Evolutionary conservation across 1,140 invertebrate genomes (phyloP).

Genomic region (Drosophila quadrilineata): DNA sequence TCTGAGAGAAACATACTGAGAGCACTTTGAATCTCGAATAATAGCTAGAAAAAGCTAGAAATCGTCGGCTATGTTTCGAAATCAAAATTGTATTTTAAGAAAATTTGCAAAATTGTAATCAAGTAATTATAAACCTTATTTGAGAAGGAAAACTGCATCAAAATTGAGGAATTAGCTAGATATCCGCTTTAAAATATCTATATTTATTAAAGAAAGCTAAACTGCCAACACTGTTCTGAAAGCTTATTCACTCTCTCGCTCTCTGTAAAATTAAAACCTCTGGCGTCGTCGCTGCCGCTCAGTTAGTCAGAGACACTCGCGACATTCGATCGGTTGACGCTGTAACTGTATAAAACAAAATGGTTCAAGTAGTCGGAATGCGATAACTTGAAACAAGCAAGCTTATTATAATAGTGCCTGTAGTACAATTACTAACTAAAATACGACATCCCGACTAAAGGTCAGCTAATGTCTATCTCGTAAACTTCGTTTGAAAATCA

Average conservation of each 20-base stretch:
- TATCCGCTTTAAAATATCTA: too few relatives aligned
- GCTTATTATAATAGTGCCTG: slow-evolving; percentile 13
- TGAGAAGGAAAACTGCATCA: too few relatives aligned
- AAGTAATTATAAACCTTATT: too few relatives aligned
- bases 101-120: too few relatives aligned
- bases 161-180: too few relatives aligned
- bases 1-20: too few relatives aligned
- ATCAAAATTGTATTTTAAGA: too few relatives aligned
- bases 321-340: slow-evolving; percentile 22
- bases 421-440: slow-evolving; percentile 5
- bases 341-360: slow-evolving; percentile 8
- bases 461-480: slow-evolving; percentile 53
- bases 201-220: too few relatives aligned
- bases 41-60: too few relatives aligned
- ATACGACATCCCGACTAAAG: slow-evolving; percentile 47
- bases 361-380: slow-evolving; percentile 11
- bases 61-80: too few relatives aligned
- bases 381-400: slow-evolving; percentile 14
- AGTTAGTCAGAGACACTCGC: slow-evolving; percentile 49
- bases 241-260: slow-evolving; percentile 18
- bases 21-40: too few relatives aligned
- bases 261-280: neutral
- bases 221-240: neutral
- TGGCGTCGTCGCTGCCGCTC: slow-evolving; percentile 21
- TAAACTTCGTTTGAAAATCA: too few relatives aligned